Evolutionary conservation across 1,140 invertebrate species (phyloP), one percentile per base, ranked within the genome.

Genomic region (Eueides isabella): DNA sequence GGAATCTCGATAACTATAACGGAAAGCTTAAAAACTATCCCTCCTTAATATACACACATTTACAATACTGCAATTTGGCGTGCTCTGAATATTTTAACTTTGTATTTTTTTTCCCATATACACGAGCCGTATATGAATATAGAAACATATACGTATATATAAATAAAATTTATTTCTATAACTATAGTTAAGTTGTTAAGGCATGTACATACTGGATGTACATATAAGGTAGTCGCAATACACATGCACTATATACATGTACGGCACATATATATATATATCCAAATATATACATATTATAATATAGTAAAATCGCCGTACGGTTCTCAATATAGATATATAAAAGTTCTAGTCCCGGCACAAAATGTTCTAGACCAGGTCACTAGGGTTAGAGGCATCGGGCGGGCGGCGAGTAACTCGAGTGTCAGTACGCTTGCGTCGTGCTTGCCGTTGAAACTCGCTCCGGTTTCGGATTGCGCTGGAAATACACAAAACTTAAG

Each of bases 351-450:
- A 44, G 41, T 29, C n/a, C 62, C 62, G 62, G 62, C 29, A n/a
- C 62, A 38, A 38, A 38, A 5, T 38, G 35, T 38, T 38, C 35
- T 38, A 38, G 35, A 38, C 35, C 35, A 38, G 35, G 35, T 38
- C 35, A 38, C 35, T 38, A 30, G 76, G 74, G 79, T 83, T 87
- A 89, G 63, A 85, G 84, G 87, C 87, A 83, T 83, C 85, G 85
- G 77, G 82, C 84, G 83, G 86, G 84, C 84, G 85, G 79, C 75
- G 82, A 69, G 73, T 68, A 76, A 68, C 80, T 80, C 83, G 84
- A 75, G 85, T 86, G 91, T 92, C 91, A 92, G 91, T 92, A 92
- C 86, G 90, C 90, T 75, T 92, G 90, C 78, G 91, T 92, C 73
- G 91, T 92, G 80, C 89, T 91, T 33, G 90, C 90, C 33, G 89